A percentile compares a stretch with the other conserved stretches of the same genome.
phyloP scores from a whole-genome alignment of 64 coral and sea anemone genomes.

The Pocillopora verrucosa region DNA sequence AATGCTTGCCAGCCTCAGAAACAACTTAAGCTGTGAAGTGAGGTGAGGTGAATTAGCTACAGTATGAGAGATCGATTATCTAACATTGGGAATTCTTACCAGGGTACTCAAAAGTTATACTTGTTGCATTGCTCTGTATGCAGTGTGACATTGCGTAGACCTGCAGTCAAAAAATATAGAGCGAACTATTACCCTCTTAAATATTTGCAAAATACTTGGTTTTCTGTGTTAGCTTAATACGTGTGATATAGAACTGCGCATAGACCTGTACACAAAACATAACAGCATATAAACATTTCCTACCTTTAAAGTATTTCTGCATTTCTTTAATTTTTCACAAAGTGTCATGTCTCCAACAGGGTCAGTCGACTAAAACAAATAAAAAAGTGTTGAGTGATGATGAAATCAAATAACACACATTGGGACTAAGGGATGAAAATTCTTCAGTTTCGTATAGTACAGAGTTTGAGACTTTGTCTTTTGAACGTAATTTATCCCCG shows the following conservation, averaged over 20 bases:
- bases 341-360: not conserved
- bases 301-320: not conserved
- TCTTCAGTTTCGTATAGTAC: no score
- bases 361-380: not conserved
- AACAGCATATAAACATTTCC: not conserved
- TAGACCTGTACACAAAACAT: not conserved
- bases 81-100: not conserved
- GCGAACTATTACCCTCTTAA: no score
- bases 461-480: no score
- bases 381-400: not conserved
- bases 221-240: no score
- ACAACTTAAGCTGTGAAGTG: no score
- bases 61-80: not conserved
- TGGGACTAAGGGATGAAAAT: not conserved
- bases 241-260: no score
- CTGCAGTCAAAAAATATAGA: not conserved
- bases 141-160: constrained; percentile 3
- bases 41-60: no score
- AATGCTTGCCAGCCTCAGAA: no score
- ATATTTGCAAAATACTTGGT: no score
- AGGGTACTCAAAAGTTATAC: not conserved
- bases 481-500: no score
- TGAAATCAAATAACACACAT: not conserved
- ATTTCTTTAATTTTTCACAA: not conserved
- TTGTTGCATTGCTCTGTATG: not conserved